Evolutionary conservation across 2,888 invertebrate genomes (phyloP).

Genomic region (Cordilura impudica): DNA sequence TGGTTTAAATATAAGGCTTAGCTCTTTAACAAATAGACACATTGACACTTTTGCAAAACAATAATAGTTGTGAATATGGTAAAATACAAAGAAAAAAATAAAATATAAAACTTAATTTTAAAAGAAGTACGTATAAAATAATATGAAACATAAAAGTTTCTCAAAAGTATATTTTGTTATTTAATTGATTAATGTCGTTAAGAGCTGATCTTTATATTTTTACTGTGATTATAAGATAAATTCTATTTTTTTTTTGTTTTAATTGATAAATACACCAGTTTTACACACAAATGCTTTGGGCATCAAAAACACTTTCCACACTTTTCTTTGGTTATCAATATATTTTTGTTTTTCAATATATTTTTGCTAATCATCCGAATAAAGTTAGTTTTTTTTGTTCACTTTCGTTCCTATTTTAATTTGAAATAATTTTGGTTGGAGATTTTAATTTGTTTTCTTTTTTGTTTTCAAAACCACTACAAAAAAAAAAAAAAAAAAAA

Average conservation of each 20-base stretch:
- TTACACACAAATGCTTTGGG: neutral
- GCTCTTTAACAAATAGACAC: too few relatives aligned
- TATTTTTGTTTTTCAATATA: neutral
- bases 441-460: constrained; percentile 65
- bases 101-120: too few relatives aligned
- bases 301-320: neutral
- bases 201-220: too few relatives aligned
- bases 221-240: neutral
- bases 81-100: too few relatives aligned
- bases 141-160: too few relatives aligned
- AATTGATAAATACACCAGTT: neutral
- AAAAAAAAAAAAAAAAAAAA: constrained; percentile 60
- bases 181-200: too few relatives aligned
- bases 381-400: constrained; percentile 5
- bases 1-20: too few relatives aligned
- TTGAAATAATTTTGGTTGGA: constrained; percentile 42
- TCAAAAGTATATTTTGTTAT: too few relatives aligned
- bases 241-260: neutral
- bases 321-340: neutral
- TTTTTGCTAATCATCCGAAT: constrained; percentile 14
- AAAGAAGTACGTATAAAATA: too few relatives aligned
- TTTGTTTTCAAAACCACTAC: constrained; percentile 65
- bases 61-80: too few relatives aligned
- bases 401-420: neutral
- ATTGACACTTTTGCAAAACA: too few relatives aligned